Evolutionary conservation across 2,888 invertebrate genomes (phyloP), one percentile per base, ranked within the genome.

Genomic region (Maniola hyperantus): DNA sequence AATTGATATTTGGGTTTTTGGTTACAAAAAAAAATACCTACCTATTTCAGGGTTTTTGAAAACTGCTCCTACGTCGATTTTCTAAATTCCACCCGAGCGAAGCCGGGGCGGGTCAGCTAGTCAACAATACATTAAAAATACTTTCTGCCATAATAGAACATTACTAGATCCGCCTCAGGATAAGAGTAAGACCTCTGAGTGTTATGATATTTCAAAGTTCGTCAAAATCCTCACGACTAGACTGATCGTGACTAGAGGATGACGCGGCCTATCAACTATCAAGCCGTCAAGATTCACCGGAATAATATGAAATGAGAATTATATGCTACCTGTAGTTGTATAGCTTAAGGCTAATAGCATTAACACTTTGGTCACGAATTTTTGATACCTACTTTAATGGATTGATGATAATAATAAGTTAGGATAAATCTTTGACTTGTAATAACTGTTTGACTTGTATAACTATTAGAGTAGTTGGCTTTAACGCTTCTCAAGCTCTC

Each of bases 191-290:
- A 20, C 15, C 55, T 36, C 11, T 18, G 18, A 36, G 15, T 18
- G 36, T 15, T 57, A 20, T 57, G 57, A 57, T 57, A 57, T 57
- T 57, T 57, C 20, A 6, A 42, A 42, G 57, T 57, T 57, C 57
- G 20, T 57, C 20, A 42, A 13, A 57, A 39, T 26, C 39, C 42
- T 57, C 57, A 57, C 57, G 57, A 57, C 20, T 20, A 11, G 33
- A 18, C 20, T 13, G 50, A 0, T 61, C 61, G 61, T 61, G 50
- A 61, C 61, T 50, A 0, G 36, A 18, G 50, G 60, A 61, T 51
- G 61, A 61, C 61, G 39, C 20, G 50, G 61, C 50, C 61, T 26
- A 50, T 61, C 61, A 61, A 61, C 61, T 26, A 50, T 61, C 61
- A 61, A 61, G 50, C 36, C 61, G 61, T 61, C 61, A 61, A 50